Conservation (phyloP, 1,140 invertebrate genomes). For the Drosophila busckii region DNA sequence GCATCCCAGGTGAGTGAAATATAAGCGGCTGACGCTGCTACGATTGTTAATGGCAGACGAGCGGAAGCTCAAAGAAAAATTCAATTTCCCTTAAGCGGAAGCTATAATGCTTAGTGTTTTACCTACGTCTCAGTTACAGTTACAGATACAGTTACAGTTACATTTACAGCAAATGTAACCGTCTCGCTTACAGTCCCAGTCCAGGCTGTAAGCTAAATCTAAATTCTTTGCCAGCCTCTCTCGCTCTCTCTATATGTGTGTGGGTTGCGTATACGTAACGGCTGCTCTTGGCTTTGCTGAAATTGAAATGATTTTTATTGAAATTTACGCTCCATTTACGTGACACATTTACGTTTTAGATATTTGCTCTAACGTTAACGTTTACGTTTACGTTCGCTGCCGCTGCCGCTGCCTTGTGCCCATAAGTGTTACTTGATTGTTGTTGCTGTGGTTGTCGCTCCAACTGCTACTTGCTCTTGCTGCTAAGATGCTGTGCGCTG, state of each 20-base stretch:
- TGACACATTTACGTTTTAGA: constrained; percentile 77
- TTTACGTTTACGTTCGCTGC: constrained; percentile 12
- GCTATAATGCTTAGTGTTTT: constrained; percentile 66
- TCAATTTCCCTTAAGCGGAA: constrained; percentile 69
- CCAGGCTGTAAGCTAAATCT: too few species aligned
- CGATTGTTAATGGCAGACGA: constrained; percentile 28
- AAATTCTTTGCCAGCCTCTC: constrained; percentile 13
- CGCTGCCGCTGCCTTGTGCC: neutral
- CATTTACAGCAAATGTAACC: constrained; percentile 22
- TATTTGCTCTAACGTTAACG: constrained; percentile 46
- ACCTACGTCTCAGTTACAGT: constrained; percentile 19
- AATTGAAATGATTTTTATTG: constrained; percentile 78
- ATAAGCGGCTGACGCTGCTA: constrained; percentile 15
- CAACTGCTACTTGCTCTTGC: neutral
- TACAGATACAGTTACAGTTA: constrained; percentile 38
- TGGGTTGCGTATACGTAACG: constrained; percentile 33
- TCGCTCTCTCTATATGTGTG: too few species aligned
- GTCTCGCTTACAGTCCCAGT: too few species aligned
- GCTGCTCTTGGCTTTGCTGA: constrained; percentile 56
- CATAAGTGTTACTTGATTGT: constrained; percentile 64
- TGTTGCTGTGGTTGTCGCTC: constrained; percentile 24
- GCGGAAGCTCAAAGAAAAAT: constrained; percentile 43
- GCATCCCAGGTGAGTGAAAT: constrained; percentile 81
- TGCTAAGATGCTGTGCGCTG: constrained; percentile 41
- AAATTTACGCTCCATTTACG: constrained; percentile 77